A percentile compares a stretch with the other conserved stretches of the same genome.
Conservation (phyloP, 2,888 invertebrate genomes). For the Glyphotaelius pellucidus region DNA sequence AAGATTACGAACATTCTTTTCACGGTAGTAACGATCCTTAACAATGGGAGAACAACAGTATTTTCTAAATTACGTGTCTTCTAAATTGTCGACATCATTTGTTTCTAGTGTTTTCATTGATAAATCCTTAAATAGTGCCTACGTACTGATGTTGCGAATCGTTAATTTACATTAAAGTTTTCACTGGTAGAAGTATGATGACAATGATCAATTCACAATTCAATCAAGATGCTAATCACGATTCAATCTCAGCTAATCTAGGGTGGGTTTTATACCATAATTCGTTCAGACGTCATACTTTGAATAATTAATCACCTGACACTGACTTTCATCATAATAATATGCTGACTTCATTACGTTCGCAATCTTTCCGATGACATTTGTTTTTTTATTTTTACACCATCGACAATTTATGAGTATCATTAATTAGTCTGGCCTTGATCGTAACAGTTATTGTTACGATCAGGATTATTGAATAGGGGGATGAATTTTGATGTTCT, state of each 20-base stretch:
- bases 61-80: too few relatives aligned
- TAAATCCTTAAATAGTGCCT: too few relatives aligned
- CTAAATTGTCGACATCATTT: too few relatives aligned
- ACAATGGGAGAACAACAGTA: too few relatives aligned
- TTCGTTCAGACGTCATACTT: not conserved
- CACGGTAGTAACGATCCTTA: too few relatives aligned
- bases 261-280: not conserved
- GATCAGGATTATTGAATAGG: too few relatives aligned
- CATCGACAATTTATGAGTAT: not conserved
- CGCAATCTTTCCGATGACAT: not conserved
- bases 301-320: not conserved
- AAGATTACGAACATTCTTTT: too few relatives aligned
- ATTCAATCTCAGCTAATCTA: not conserved
- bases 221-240: not conserved
- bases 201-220: not conserved
- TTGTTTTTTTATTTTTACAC: conserved; percentile 66
- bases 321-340: too few relatives aligned
- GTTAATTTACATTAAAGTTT: not conserved
- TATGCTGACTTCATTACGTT: too few relatives aligned
- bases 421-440: not conserved
- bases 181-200: not conserved
- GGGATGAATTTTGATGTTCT: too few relatives aligned
- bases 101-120: too few relatives aligned
- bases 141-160: not conserved
- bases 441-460: too few relatives aligned